Base-by-base conservation (phyloP, 2,113 vertebrate species). In the Urocynchramus pylzowi region DNA sequence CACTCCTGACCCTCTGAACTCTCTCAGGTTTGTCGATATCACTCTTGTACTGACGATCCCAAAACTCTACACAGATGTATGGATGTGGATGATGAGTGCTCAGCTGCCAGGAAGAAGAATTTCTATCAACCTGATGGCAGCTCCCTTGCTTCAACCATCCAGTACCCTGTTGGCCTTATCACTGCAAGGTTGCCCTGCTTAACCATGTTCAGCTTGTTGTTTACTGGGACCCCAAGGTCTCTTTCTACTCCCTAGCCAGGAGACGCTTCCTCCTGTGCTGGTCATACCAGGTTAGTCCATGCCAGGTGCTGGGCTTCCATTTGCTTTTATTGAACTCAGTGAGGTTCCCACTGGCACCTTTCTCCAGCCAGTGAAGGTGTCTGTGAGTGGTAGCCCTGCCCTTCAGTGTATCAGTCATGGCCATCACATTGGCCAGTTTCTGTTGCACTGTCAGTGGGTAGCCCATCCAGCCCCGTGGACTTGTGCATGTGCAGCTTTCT, bases 31-130 rank as follows among this genome's bases (percentile, higher is more conserved):
- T 92, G 31, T 41, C 42, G 15, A 3, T 64, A 26, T 54, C 30
- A 7, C 3, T 44, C 13, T 54, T 4, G 0, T 54, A 30, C 14
- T 31, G 60, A 39, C 0, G 0, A 67, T 20, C 31, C 19, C 60
- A 67, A 30, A 81, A 56, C 65, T 50, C 39, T 54, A 18, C 1
- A 1, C 41, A 57, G n/a, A 11, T 18, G 6, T 57, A 7, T 49
- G 47, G 49, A 26, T 64, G 23, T 67, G 52, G n/a, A 53, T 88
- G 24, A 44, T 7, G 7, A 63, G 31, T 39, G 9, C 28, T 85
- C 3, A 35, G n/a, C 12, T 73, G 41, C 18, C 21, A 7, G 49
- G 28, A 68, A 60, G 24, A 91, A 37, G 26, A 33, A 75, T 67
- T 74, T 90, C 37, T 11, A 7, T 28, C 61, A 67, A 18, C 11